Base-by-base conservation (phyloP, 2,888 invertebrate genomes). In the Rhingia campestris region DNA sequence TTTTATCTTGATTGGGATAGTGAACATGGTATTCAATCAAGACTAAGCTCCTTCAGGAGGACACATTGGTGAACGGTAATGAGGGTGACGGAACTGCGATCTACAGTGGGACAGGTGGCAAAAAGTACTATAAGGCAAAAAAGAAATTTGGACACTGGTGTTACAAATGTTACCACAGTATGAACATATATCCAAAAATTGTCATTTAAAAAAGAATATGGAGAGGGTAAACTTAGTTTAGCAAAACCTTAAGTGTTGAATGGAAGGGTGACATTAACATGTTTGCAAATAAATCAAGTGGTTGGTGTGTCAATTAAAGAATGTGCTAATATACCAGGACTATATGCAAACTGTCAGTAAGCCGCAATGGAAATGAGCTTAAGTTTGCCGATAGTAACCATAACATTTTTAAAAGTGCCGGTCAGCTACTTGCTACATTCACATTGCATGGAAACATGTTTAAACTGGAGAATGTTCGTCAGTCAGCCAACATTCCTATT, bases 381-480 rank as follows among this genome's bases (percentile, higher is more conserved):
- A 10, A 5, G 39, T 87, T 87, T 76, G 67, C 86, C 66, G 49
- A 53, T 5, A 49, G 86, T 32, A 45, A 6, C 0, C 86, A 86
- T 39, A 30, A 70, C 56, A 86, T 86, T 22, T 75, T 64, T 32
- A 35, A 86, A 33, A 14, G 63, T 32, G 32, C 72, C 12, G 49
- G 66, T 5, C 37, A 58, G 30, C 63, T 80, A 33, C 35, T 86
- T 45, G 81, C 81, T 2, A 75, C 72, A 49, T 76, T 67, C 1
- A 22, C 22, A n/a, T 51, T 41, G 6, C 30, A 32, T 0, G 66
- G 85, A 33, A 74, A 63, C 6, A 35, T 77, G 30, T 86, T n/a
- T n/a, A n/a, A n/a, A n/a, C n/a, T n/a, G 22, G 22, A 22, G 1
- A 22, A 22, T 22, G 22, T 22, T 22, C 22, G 22, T 22, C 22